phyloP scores from a whole-genome alignment of 2,888 invertebrate genomes.

The Harmothoe impar region DNA sequence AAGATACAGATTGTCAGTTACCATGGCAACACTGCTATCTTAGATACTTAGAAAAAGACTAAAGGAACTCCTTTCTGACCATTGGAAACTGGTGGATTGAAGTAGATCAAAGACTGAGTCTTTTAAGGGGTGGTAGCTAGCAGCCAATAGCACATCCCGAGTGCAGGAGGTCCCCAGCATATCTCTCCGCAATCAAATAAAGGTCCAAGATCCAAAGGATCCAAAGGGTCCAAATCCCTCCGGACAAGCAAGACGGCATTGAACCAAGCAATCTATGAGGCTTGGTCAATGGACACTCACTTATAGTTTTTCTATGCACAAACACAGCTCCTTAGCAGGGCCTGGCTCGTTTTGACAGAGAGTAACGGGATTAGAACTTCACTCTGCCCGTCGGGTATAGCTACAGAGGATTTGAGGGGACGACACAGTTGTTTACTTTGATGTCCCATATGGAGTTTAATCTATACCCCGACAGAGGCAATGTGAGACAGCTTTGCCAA shows the following conservation, averaged over 20 bases:
- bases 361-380: no score
- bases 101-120: slow-evolving; percentile 23
- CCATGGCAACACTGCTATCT: slow-evolving; percentile 28
- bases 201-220: slow-evolving; percentile 7
- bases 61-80: background rate
- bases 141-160: background rate
- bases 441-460: no score
- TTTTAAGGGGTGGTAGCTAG: background rate
- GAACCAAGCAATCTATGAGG: background rate
- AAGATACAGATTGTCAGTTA: background rate
- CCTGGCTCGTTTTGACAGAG: no score
- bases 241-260: background rate
- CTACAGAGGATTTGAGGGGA: no score
- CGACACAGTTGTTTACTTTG: no score
- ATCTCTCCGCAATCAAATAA: slow-evolving; percentile 27
- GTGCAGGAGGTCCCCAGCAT: background rate
- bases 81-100: slow-evolving; percentile 26
- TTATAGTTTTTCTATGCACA: background rate
- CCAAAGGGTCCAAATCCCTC: background rate
- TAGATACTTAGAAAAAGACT: background rate
- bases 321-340: background rate
- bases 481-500: no score
- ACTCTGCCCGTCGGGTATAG: no score
- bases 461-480: no score
- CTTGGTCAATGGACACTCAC: background rate